Base-by-base conservation (phyloP, 2,888 invertebrate genomes). In the Fragum fragum region DNA sequence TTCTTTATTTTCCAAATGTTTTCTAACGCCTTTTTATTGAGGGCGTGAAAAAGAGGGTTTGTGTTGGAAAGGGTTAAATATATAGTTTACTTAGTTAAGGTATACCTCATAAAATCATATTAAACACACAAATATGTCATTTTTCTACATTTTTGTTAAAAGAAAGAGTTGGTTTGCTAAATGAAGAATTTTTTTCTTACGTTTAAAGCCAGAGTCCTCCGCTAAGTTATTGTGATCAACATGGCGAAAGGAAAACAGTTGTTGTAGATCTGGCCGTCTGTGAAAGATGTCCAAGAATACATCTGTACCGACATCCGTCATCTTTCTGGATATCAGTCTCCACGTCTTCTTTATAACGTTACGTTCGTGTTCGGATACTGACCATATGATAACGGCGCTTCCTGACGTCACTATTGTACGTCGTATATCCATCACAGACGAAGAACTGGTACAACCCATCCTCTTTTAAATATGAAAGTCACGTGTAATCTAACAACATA, bases 361-460 rank as follows among this genome's bases (percentile, higher is more conserved):
- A 26, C 32, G 28, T 61, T 61, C 61, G 14, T 18, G 61, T 7
- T 61, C 61, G 29, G 61, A 11, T 3, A 61, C 7, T 2, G 61
- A 61, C 61, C 61, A 61, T 29, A 61, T 14, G 3, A 61, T 18
- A 3, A 29, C 32, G 18, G 61, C 29, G 28, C 61, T 61, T 18
- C 61, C 32, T 29, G 61, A 61, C 32, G 23, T 28, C 18, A 61
- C 61, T 7, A 61, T 29, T 1, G 61, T 61, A 7, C 61, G 28
- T 11, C 32, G 61, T 28, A 61, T 61, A 61, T 61, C 61, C 11
- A 61, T 1, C 3, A 61, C 28, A 5, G 61, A 61, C 28, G 61
- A 61, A 7, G 61, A 61, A 61, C 61, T 61, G 28, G 9, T 61
- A n/a, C 61, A 61, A 14, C 61, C 61, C 61, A 61, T 61, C 9